Conservation (phyloP, 2,113 vertebrate genomes). For the Bujurquina vittata region DNA sequence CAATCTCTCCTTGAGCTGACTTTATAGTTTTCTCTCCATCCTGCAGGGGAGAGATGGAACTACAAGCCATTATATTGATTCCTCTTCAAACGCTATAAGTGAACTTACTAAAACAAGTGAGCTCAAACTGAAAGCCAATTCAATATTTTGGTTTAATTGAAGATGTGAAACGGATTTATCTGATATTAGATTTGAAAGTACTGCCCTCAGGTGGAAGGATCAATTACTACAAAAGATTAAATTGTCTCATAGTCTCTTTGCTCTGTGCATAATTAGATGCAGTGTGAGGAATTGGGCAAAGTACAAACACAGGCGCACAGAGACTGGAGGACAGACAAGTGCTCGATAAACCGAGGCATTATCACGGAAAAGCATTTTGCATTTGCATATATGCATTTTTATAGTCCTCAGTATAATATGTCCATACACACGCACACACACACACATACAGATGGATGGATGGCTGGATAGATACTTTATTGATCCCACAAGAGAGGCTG, state of each 20-base stretch:
- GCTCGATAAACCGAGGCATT: background rate
- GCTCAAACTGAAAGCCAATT: slow-evolving; percentile 37
- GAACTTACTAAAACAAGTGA: slow-evolving; percentile 39
- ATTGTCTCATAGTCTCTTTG: slow-evolving; percentile 52
- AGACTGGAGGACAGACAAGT: background rate
- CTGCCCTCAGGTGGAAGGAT: slow-evolving; percentile 83
- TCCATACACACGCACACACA: too few species aligned
- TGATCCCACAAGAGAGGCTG: too few species aligned
- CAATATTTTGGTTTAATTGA: slow-evolving; percentile 67
- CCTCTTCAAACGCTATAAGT: slow-evolving; percentile 7
- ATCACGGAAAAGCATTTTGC: background rate
- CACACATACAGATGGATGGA: too few species aligned
- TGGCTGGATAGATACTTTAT: too few species aligned
- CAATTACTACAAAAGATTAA: slow-evolving; percentile 78
- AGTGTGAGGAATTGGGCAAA: slow-evolving; percentile 10
- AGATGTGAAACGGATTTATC: slow-evolving; percentile 72
- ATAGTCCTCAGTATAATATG: background rate
- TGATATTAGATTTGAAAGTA: slow-evolving; percentile 82
- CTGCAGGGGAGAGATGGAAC: slow-evolving; percentile 35
- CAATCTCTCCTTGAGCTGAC: slow-evolving; percentile 5
- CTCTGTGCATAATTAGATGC: slow-evolving; percentile 60
- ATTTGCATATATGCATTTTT: background rate
- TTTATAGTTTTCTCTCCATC: slow-evolving; percentile 6
- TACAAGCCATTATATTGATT: slow-evolving; percentile 18
- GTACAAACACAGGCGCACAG: background rate